A percentile compares a stretch with the other conserved stretches of the same genome.
Evolutionary conservation across 2,888 invertebrate species (phyloP).

Genomic region (Dasysyrphus tricinctus): DNA sequence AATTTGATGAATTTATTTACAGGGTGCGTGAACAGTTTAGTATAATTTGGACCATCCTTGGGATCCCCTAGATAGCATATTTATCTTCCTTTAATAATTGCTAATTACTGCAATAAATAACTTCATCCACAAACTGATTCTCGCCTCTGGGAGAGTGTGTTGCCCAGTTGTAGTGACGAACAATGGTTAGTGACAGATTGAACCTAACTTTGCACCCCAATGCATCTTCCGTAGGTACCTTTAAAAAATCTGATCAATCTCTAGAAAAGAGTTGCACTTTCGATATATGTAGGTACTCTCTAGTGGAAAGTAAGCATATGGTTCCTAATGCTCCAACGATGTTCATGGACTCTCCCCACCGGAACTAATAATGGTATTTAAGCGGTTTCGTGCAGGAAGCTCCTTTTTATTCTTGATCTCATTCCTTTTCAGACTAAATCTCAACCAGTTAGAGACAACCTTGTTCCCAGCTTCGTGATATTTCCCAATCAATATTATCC

Average conservation of each 20-base stretch:
- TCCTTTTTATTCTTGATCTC: not conserved
- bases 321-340: constrained; percentile 77
- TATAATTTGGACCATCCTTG: too few relatives aligned
- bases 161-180: constrained; percentile 76
- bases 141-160: constrained; percentile 77
- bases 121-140: constrained; percentile 25
- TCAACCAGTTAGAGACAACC: constrained; percentile 77
- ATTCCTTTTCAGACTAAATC: constrained; percentile 57
- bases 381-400: too few relatives aligned
- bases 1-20: too few relatives aligned
- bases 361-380: constrained; percentile 76
- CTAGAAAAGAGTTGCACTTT: constrained; percentile 80
- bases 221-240: constrained; percentile 67
- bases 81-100: too few relatives aligned
- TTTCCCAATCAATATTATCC: constrained; percentile 80
- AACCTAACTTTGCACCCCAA: constrained; percentile 75
- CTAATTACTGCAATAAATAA: constrained; percentile 68
- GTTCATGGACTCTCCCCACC: constrained; percentile 78
- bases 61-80: too few relatives aligned
- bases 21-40: too few relatives aligned
- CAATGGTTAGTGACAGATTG: constrained; percentile 79
- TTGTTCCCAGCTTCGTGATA: constrained; percentile 79
- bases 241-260: constrained; percentile 77
- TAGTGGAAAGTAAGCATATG: constrained; percentile 80
- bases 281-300: constrained; percentile 80